Evolutionary conservation across 2,888 invertebrate species (phyloP), one percentile per base, ranked within the genome.

Genomic region (Sisyra terminalis): DNA sequence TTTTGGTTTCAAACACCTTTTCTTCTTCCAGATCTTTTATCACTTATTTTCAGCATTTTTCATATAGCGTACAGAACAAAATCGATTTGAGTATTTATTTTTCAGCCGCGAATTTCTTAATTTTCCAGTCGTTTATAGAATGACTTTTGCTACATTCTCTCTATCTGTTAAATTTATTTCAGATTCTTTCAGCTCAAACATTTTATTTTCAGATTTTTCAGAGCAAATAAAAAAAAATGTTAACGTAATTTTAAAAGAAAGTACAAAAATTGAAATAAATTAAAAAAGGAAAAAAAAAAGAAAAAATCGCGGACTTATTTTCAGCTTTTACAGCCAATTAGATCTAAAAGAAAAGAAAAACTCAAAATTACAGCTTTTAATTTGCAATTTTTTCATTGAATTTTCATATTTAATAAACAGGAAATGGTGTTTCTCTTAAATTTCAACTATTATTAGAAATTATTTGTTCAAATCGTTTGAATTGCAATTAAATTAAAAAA

Each of bases 131-230:
- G 24, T 24, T 7, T 5, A 24, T 5, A 5, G 5, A 24, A 24
- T 24, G 5, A 24, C 24, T 24, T 24, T 24, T 7, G 24, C 24
- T 24, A 24, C 7, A 24, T 24, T 24, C 24, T 5, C 24, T 24
- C 24, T 24, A 7, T 24, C 24, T 24, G 24, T 24, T 24, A 37
- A 16, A 37, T 15, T 37, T 37, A 17, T 37, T 37, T 37, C 37
- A 37, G 37, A 16, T 37, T 24, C 8, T 37, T 37, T 37, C 37
- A 37, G 37, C 37, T 17, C 37, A 37, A 24, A 24, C 37, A 18
- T 11, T 37, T 37, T 37, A 37, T 37, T 37, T 37, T 37, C 37
- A 37, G 37, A 37, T 37, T 32, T 32, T 13, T 17, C 24, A 24
- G 24, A 24, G 24, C 24, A 24, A 24, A n/a, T 36, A 36, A 37